Evolutionary conservation across 2,797 vertebrate genomes (phyloP).

Genomic region (Sebastolobus alascanus): DNA sequence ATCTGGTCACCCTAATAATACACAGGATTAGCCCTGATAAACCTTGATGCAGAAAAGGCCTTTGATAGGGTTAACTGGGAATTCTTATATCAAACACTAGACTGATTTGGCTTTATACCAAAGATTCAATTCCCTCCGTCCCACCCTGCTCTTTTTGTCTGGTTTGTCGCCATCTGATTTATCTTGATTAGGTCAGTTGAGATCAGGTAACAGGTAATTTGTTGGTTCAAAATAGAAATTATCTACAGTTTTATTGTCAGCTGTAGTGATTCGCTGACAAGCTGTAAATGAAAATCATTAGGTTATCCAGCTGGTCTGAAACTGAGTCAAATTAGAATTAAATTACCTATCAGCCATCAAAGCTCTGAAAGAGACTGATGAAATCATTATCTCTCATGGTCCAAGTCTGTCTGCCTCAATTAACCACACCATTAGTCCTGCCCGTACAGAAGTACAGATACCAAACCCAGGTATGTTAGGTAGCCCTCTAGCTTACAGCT

Average conservation of each 20-base stretch:
- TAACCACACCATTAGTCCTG: constrained; percentile 47
- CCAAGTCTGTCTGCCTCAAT: constrained; percentile 55
- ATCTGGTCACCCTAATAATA: too few relatives aligned
- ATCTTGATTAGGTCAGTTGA: background rate
- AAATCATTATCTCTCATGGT: constrained; percentile 46
- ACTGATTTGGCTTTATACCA: background rate
- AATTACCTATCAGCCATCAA: constrained; percentile 44
- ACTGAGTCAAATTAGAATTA: constrained; percentile 44
- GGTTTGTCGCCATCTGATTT: background rate
- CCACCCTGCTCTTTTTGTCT: background rate
- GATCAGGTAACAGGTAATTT: constrained; percentile 12
- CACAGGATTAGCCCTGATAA: background rate
- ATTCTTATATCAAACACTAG: background rate
- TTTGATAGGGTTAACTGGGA: background rate
- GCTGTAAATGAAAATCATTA: constrained; percentile 37
- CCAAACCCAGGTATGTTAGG: constrained; percentile 27
- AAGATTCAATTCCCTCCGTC: background rate
- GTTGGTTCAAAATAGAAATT: constrained; percentile 31
- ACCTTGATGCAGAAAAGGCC: background rate
- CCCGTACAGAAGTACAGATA: background rate
- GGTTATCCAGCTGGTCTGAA: constrained; percentile 32
- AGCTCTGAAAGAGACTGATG: constrained; percentile 41
- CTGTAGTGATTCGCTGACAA: constrained; percentile 21
- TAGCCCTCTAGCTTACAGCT: constrained; percentile 34
- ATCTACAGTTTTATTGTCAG: constrained; percentile 26